Percentiles rank a stretch among this genome's conserved stretches.
Evolutionary conservation across 2,797 vertebrate genomes (phyloP).

Genomic region (Syndactyla subalaris): DNA sequence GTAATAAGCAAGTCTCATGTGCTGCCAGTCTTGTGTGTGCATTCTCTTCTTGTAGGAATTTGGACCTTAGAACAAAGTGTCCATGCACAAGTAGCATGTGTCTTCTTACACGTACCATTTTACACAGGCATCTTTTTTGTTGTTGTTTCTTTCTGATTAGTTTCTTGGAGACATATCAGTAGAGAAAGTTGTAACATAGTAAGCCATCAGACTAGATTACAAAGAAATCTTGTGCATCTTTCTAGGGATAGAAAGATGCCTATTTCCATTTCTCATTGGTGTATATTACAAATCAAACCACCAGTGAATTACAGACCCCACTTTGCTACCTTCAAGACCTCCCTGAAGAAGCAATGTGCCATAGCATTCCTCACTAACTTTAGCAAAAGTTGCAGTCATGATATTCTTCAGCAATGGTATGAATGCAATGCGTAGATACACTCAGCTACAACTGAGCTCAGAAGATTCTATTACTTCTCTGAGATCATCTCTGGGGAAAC

Average conservation of each 20-base stretch:
- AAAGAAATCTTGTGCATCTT: not conserved
- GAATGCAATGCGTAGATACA: not conserved
- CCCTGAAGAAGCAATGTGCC: not conserved
- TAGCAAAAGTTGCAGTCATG: not conserved
- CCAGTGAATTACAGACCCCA: not conserved
- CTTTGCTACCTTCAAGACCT: not conserved
- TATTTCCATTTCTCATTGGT: not conserved
- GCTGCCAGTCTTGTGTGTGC: fast-evolving
- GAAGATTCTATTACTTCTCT: not conserved
- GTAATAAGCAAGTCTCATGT: not conserved
- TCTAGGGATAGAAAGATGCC: not conserved
- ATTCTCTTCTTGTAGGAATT: not conserved
- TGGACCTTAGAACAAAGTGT: not conserved
- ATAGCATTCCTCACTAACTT: not conserved
- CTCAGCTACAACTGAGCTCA: not conserved
- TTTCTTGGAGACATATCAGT: not conserved
- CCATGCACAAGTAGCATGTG: not conserved
- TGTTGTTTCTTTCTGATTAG: not conserved
- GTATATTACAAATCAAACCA: not conserved
- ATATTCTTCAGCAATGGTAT: not conserved
- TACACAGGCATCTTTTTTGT: not conserved
- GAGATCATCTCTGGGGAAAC: not conserved
- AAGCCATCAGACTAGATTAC: not conserved
- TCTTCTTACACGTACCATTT: not conserved
- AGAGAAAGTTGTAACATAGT: not conserved